phyloP scores from a whole-genome alignment of 1,140 invertebrate genomes.

The Heliconius himera region DNA sequence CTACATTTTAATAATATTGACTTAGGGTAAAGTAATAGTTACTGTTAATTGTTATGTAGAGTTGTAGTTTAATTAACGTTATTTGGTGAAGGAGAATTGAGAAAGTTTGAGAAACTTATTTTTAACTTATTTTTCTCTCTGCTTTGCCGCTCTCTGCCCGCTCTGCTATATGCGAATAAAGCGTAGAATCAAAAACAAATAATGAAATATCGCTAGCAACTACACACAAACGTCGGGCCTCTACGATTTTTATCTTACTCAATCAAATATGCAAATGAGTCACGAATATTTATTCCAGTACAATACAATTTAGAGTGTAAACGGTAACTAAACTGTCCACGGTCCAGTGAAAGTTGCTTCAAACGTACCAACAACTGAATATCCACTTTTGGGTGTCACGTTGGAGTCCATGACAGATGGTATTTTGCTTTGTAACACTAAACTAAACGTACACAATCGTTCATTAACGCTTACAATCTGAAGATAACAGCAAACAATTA shows the following conservation, averaged over 20 bases:
- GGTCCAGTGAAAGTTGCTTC: slow-evolving; percentile 39
- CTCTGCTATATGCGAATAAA: neutral
- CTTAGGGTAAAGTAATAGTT: neutral
- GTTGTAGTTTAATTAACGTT: neutral
- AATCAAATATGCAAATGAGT: slow-evolving; percentile 12
- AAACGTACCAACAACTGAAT: slow-evolving; percentile 38
- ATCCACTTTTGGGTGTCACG: slow-evolving; percentile 27
- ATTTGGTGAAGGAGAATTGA: neutral
- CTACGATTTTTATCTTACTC: neutral
- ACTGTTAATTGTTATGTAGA: neutral
- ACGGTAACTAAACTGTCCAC: slow-evolving; percentile 24
- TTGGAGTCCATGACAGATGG: neutral
- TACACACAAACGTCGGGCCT: neutral
- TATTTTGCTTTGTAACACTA: slow-evolving; percentile 6
- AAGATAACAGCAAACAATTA: neutral
- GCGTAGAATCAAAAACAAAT: neutral
- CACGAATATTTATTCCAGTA: slow-evolving; percentile 7
- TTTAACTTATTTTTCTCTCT: neutral
- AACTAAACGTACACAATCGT: neutral
- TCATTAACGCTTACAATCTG: neutral
- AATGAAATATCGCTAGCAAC: neutral
- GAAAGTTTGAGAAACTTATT: neutral
- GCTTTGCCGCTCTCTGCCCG: neutral
- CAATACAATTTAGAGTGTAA: slow-evolving; percentile 20
- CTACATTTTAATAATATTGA: neutral